Conservation (phyloP, 1,140 invertebrate genomes). For the Prorops nasuta region DNA sequence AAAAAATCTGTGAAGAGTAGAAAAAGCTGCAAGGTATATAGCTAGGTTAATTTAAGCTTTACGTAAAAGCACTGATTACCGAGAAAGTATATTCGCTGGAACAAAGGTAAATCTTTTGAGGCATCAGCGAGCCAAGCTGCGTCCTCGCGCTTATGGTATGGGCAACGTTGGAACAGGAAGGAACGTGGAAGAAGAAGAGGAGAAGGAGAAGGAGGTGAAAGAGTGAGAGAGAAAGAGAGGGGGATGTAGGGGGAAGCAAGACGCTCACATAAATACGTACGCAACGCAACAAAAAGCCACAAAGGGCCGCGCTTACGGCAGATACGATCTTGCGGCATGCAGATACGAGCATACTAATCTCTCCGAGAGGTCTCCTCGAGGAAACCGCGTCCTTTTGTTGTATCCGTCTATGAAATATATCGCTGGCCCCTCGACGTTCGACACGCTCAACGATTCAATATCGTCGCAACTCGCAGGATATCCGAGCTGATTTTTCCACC, state of each 20-base stretch:
- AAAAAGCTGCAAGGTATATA: too few relatives aligned
- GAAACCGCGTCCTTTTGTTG: conserved; percentile 29
- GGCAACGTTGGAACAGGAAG: conserved; percentile 5
- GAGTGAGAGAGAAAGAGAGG: conserved; percentile 16
- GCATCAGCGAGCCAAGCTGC: conserved; percentile 12
- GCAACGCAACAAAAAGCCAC: conserved; percentile 50
- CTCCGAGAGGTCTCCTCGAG: conserved; percentile 20
- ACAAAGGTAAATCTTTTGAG: conserved; percentile 20
- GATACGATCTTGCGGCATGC: conserved; percentile 55
- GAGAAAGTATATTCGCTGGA: not conserved
- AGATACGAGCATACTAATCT: conserved; percentile 55
- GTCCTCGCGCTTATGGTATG: conserved; percentile 13
- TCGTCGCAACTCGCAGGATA: conserved; percentile 19
- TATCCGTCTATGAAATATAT: conserved; percentile 34
- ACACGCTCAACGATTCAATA: conserved; percentile 27
- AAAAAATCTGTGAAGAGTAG: too few relatives aligned
- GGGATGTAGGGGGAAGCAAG: conserved; percentile 34
- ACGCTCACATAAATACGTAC: conserved; percentile 52
- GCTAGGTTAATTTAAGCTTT: too few relatives aligned
- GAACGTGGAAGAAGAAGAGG: conserved; percentile 8
- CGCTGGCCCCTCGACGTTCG: conserved; percentile 19
- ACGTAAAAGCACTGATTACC: not conserved
- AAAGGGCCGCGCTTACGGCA: conserved; percentile 47
- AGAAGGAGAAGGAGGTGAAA: conserved; percentile 7
- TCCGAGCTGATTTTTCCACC: conserved; percentile 17